phyloP scores from a whole-genome alignment of 2,888 invertebrate species.

The Cinara cedri region DNA sequence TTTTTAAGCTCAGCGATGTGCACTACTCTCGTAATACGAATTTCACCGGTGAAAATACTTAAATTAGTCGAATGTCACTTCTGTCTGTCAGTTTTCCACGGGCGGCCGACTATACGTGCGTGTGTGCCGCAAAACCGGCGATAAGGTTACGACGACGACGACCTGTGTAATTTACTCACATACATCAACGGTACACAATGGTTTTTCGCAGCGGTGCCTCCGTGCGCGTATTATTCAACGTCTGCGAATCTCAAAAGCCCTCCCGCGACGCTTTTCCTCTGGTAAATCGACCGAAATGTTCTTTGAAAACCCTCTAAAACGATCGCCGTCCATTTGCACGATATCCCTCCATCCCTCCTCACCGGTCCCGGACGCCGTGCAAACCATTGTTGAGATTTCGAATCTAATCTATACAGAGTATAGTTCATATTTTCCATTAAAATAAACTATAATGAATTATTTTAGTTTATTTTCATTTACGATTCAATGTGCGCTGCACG shows the following conservation, averaged over 20 bases:
- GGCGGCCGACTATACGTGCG: not conserved
- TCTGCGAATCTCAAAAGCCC: slow-evolving; percentile 22
- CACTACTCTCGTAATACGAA: no score
- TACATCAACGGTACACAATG: slow-evolving; percentile 43
- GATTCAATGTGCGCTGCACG: no score
- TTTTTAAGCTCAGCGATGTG: no score
- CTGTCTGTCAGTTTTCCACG: slow-evolving; percentile 5
- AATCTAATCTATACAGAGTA: not conserved
- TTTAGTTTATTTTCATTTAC: no score
- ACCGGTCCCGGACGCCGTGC: no score
- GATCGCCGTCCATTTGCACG: slow-evolving; percentile 11
- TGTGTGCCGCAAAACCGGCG: not conserved
- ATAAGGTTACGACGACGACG: slow-evolving; percentile 10
- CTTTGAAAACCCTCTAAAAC: slow-evolving; percentile 28
- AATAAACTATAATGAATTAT: no score
- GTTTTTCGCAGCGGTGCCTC: not conserved
- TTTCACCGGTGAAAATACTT: no score
- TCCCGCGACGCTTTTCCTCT: not conserved
- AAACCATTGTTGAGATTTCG: slow-evolving; percentile 7
- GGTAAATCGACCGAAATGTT: slow-evolving; percentile 45
- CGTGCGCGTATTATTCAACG: slow-evolving; percentile 38
- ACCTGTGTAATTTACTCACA: slow-evolving; percentile 41
- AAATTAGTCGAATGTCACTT: slow-evolving; percentile 2
- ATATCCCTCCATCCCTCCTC: not conserved
- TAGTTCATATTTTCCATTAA: not conserved